Conservation (phyloP, 2,888 invertebrate genomes). For the Lamproptera curius region DNA sequence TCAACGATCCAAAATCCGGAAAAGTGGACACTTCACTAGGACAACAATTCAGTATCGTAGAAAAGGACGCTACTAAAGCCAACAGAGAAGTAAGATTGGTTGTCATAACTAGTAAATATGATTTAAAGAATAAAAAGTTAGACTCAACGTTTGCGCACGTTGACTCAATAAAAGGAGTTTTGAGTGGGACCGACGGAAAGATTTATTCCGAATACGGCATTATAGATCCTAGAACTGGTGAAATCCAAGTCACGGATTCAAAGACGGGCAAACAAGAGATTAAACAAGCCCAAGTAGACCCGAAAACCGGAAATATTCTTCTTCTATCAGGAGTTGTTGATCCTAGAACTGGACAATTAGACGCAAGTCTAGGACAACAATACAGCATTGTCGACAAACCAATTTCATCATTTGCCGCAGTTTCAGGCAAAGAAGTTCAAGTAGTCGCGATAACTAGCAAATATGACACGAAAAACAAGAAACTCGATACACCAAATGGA, state of each 20-base stretch:
- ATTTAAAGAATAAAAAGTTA: constrained; percentile 71
- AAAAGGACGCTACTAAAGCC: constrained; percentile 82
- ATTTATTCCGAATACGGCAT: constrained; percentile 80
- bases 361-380: constrained; percentile 76
- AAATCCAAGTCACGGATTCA: constrained; percentile 61
- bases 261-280: constrained; percentile 65
- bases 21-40: constrained; percentile 82
- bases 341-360: constrained; percentile 78
- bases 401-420: constrained; percentile 59
- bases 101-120: constrained; percentile 79
- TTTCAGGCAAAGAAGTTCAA: constrained; percentile 72
- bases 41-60: constrained; percentile 82
- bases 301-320: constrained; percentile 74
- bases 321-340: constrained; percentile 75
- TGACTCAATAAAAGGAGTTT: constrained; percentile 65
- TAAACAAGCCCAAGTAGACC: constrained; percentile 63
- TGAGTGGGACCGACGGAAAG: constrained; percentile 80
- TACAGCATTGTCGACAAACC: constrained; percentile 80
- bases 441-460: constrained; percentile 78
- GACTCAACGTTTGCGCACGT: constrained; percentile 75
- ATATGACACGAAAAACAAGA: constrained; percentile 79
- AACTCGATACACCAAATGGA: constrained; percentile 77
- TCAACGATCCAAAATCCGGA: constrained; percentile 81
- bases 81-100: constrained; percentile 79
- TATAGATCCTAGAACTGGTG: constrained; percentile 80